A percentile compares a stretch with the other conserved stretches of the same genome.
These are phyloP conservation scores for Macroglossus sobrinus DNA, from an alignment of 2,113 vertebrate genomes.

Conservation along the genomic window DNA sequence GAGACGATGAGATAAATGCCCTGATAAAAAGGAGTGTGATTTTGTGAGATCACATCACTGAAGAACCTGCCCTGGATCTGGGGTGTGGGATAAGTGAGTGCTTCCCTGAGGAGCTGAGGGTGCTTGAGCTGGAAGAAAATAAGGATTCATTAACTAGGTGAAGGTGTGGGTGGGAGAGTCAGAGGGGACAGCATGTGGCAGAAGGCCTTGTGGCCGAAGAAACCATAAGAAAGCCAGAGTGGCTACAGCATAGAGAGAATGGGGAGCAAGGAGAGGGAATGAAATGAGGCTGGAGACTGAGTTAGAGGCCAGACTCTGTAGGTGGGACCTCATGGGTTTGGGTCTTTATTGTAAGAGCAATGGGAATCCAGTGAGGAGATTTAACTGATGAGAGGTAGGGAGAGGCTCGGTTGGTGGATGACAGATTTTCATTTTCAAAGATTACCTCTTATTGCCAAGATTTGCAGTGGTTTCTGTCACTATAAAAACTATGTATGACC, in stretches of 20 bases:
- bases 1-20: neutral
- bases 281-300: neutral
- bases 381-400: neutral
- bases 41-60: neutral
- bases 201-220: neutral
- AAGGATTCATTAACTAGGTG: neutral
- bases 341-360: neutral
- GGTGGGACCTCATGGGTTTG: neutral
- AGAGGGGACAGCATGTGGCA: neutral
- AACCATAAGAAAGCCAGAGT: neutral
- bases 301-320: neutral
- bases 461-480: neutral
- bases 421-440: constrained; percentile 4
- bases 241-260: neutral
- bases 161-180: neutral
- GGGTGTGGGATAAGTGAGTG: neutral
- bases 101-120: neutral
- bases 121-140: neutral
- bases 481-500: neutral
- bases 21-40: neutral
- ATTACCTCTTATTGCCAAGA: neutral
- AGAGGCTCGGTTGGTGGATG: neutral
- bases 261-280: neutral
- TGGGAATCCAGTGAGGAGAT: neutral
- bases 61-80: neutral